phyloP scores from a whole-genome alignment of 2,888 invertebrate species.

The Morpho helenor region DNA sequence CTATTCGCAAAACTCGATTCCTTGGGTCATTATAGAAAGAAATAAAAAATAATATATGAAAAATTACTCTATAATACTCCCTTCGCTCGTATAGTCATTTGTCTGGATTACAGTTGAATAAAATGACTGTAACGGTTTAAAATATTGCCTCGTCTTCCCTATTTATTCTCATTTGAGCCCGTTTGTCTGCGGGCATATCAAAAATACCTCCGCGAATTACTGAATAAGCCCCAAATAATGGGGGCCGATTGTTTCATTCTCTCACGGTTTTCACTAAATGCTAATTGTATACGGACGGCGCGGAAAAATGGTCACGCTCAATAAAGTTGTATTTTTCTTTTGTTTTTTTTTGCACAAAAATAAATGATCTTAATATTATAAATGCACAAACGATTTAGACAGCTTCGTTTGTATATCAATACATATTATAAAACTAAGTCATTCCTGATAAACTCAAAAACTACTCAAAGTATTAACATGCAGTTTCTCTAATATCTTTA shows the following conservation, averaged over 20 bases:
- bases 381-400: too few relatives aligned
- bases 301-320: constrained; percentile 6
- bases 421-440: too few relatives aligned
- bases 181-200: constrained; percentile 14
- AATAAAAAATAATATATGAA: background rate
- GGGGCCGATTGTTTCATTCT: constrained; percentile 8
- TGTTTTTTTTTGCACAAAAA: background rate
- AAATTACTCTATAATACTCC: background rate
- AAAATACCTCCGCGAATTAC: constrained; percentile 8
- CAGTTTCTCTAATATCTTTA: too few relatives aligned
- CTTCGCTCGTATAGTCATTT: background rate
- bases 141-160: constrained; percentile 17
- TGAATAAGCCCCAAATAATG: constrained; percentile 17
- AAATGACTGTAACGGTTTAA: constrained; percentile 18
- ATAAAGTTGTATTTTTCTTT: constrained; percentile 5
- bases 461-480: too few relatives aligned
- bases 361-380: too few relatives aligned
- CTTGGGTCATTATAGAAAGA: too few relatives aligned
- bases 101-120: constrained; percentile 8
- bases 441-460: too few relatives aligned
- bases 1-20: too few relatives aligned
- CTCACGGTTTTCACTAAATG: constrained; percentile 2
- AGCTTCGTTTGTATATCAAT: too few relatives aligned
- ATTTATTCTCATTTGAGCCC: constrained; percentile 20
- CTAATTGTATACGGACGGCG: constrained; percentile 3